Conservation (phyloP, 2,797 vertebrate genomes). For the Masticophis lateralis region DNA sequence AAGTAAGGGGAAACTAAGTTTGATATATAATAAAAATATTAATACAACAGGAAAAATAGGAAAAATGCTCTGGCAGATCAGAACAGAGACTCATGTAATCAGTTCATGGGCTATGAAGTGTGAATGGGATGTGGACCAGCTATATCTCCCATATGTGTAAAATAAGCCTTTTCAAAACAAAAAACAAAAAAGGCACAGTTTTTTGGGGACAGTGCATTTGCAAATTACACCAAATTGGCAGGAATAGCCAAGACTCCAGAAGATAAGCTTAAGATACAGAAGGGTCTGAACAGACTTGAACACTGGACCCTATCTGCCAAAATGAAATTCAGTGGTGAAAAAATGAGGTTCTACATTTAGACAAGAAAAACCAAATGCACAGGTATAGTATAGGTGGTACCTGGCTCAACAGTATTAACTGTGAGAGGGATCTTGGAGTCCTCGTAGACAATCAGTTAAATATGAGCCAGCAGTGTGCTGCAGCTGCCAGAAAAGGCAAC, state of each 20-base stretch:
- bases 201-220: neutral
- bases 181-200: neutral
- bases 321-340: neutral
- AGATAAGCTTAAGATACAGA: neutral
- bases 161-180: neutral
- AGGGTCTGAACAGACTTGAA: neutral
- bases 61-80: neutral
- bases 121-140: neutral
- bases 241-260: neutral
- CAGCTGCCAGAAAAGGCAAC: neutral
- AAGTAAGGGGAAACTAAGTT: constrained; percentile 75
- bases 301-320: neutral
- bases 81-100: neutral
- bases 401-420: too few species aligned
- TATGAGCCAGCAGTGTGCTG: too few species aligned
- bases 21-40: neutral
- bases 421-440: too few species aligned
- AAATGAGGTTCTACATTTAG: neutral
- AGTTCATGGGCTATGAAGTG: neutral
- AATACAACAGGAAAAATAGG: neutral
- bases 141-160: neutral
- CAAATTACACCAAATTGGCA: neutral
- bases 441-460: too few species aligned
- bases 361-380: neutral
- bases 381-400: neutral